Percentiles rank a stretch among this genome's conserved stretches.
phyloP scores from a whole-genome alignment of 2,888 invertebrate genomes.

The Campoplex nolae region DNA sequence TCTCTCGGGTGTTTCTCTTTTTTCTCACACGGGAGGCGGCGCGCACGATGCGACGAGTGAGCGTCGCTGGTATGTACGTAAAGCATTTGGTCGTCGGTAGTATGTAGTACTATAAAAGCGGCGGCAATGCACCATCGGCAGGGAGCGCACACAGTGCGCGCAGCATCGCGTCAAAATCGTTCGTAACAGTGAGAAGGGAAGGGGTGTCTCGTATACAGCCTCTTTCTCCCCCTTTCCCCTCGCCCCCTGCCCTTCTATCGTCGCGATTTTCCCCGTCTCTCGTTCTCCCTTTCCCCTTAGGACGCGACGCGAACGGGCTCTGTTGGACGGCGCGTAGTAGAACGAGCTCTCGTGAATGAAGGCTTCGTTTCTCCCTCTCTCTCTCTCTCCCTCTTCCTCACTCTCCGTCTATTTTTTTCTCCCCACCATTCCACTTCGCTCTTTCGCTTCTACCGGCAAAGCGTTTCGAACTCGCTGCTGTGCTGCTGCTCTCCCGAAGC shows the following conservation, averaged over 20 bases:
- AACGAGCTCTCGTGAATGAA: constrained; percentile 69
- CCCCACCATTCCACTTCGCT: constrained; percentile 7
- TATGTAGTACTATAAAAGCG: constrained; percentile 51
- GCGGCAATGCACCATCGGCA: constrained; percentile 60
- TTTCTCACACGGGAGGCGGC: background rate
- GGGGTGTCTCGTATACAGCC: constrained; percentile 79
- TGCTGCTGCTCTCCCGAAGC: background rate
- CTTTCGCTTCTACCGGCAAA: constrained; percentile 67
- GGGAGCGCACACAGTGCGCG: constrained; percentile 38
- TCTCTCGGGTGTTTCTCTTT: background rate
- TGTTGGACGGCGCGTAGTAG: constrained; percentile 63
- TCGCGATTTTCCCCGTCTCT: constrained; percentile 64
- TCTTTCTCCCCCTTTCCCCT: constrained; percentile 76
- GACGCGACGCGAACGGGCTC: constrained; percentile 50
- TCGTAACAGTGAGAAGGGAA: constrained; percentile 10
- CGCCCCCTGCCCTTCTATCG: background rate
- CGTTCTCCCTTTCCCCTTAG: background rate
- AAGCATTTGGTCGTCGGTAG: constrained; percentile 35
- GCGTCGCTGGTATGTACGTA: constrained; percentile 51
- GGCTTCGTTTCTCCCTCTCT: constrained; percentile 36
- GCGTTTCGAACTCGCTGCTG: constrained; percentile 57
- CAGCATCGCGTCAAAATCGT: constrained; percentile 43
- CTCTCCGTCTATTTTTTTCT: constrained; percentile 62
- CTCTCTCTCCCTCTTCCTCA: constrained; percentile 64
- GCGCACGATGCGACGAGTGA: constrained; percentile 17